Evolutionary conservation across 37 sponge, comb jelly and placozoan genomes (phyloP).

Genomic region (Cliona cf. orientalis): DNA sequence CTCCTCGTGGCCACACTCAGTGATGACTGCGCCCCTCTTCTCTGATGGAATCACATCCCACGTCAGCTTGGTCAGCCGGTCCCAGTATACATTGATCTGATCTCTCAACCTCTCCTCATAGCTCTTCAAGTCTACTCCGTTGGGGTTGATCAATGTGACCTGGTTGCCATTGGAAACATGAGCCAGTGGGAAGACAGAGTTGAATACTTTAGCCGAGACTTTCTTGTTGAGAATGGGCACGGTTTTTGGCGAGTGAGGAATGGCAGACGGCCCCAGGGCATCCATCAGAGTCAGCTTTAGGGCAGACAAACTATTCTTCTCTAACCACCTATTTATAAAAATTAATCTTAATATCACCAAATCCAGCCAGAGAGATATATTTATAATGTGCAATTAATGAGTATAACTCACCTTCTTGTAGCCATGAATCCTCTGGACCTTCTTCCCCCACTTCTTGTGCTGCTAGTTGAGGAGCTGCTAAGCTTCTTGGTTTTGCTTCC

Average conservation of each 20-base stretch:
- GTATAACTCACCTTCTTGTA: slow-evolving; percentile 19
- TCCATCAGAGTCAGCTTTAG: slow-evolving; percentile 82
- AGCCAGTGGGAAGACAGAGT: slow-evolving; percentile 37
- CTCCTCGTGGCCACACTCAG: slow-evolving; percentile 2
- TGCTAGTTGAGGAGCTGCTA: too few relatives aligned
- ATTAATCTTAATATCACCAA: not conserved
- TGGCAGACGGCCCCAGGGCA: slow-evolving; percentile 71
- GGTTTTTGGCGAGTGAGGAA: slow-evolving; percentile 64
- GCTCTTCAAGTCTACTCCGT: slow-evolving; percentile 1
- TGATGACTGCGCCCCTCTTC: not conserved
- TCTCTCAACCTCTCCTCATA: slow-evolving; percentile 27
- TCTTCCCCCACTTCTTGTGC: not conserved
- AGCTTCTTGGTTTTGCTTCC: not conserved
- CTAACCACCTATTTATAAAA: slow-evolving; percentile 57
- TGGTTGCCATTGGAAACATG: slow-evolving; percentile 40
- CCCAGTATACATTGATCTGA: slow-evolving; percentile 39
- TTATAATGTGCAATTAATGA: not conserved
- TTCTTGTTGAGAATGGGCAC: slow-evolving; percentile 54
- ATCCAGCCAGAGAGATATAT: not conserved
- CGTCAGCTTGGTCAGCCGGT: slow-evolving; percentile 27
- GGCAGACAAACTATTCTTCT: slow-evolving; percentile 70
- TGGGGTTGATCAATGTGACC: slow-evolving; percentile 58
- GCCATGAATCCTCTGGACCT: not conserved
- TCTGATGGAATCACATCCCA: slow-evolving; percentile 40
- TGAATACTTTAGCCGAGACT: slow-evolving; percentile 56